Evolutionary conservation across 1,140 invertebrate genomes (phyloP), one percentile per base, ranked within the genome.

Genomic region (Wasmannia auropunctata): DNA sequence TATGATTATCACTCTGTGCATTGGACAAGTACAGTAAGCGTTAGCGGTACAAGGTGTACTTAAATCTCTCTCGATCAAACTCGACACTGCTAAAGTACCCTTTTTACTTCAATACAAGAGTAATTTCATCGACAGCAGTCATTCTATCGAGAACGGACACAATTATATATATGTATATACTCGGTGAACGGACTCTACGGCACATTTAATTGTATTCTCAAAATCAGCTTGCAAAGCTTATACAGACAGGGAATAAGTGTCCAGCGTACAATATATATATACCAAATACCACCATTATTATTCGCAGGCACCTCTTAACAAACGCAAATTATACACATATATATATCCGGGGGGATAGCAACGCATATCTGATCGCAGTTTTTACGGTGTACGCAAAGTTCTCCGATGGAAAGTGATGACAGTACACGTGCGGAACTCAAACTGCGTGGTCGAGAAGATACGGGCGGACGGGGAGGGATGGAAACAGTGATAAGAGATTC

Each of bases 71-170:
- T 62, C 16, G 37, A 83, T 22, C 31, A 62, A 70, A n/a, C 58
- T 37, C n/a, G 46, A 80, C 62, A 81, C 3, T 37, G 25, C 54
- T 74, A 49, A 25, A 22, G 25, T 79, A 63, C 62, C 22, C 19
- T 25, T 69, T 58, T 75, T 63, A 74, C 31, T 67, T 22, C n/a
- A 16, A 0, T 22, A 54, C 25, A 69, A 60, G 14, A 40, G 2
- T 75, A 62, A 75, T 31, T n/a, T 65, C 49, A 90, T 31, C 49
- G 25, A 60, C 3, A 81, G 25, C 25, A 69, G 43, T 70, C 43
- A 10, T 43, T 79, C 49, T 85, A 60, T n/a, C 51, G 34, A 60
- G 28, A 83, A 91, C 49, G 91, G 91, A 92, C 90, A 92, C 92
- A 91, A 92, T 93, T 92, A 93, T n/a, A n/a, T n/a, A n/a, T n/a